These are phyloP conservation scores for Cervus canadensis DNA, from an alignment of 2,113 vertebrate species.

Conservation along the genomic window DNA sequence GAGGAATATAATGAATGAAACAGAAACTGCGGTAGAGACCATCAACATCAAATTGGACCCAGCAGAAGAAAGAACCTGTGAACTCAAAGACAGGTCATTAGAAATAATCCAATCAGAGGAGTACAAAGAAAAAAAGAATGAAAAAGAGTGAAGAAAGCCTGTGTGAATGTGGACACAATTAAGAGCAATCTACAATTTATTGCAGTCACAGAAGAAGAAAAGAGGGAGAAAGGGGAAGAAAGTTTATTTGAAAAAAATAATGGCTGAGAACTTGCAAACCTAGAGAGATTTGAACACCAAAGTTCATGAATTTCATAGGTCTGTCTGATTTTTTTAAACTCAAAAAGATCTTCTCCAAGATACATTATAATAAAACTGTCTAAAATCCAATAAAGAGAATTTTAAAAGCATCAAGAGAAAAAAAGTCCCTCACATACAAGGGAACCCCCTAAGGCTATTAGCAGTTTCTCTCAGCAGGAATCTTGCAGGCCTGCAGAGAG, in stretches of 20 bases:
- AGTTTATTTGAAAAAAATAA: background rate
- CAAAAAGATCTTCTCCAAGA: background rate
- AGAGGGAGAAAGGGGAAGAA: background rate
- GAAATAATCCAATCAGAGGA: background rate
- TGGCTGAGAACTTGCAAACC: background rate
- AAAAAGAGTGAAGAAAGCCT: background rate
- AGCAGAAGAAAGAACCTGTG: background rate
- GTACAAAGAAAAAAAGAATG: background rate
- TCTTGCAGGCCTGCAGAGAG: background rate
- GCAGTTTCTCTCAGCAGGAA: background rate
- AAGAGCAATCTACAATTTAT: background rate
- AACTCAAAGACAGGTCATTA: background rate
- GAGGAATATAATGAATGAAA: background rate
- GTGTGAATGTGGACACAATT: fast-evolving
- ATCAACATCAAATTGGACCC: fast-evolving
- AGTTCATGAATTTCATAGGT: background rate
- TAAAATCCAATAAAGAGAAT: background rate
- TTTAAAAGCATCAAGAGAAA: background rate
- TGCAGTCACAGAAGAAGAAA: background rate
- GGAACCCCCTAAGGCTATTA: background rate
- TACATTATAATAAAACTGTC: background rate
- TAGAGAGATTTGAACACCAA: background rate
- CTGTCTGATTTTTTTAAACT: background rate
- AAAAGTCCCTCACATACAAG: background rate
- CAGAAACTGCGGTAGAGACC: too few relatives aligned